A percentile compares a stretch with the other conserved stretches of the same genome.
phyloP scores from a whole-genome alignment of 2,113 vertebrate species.

The Chrysochloris asiatica region DNA sequence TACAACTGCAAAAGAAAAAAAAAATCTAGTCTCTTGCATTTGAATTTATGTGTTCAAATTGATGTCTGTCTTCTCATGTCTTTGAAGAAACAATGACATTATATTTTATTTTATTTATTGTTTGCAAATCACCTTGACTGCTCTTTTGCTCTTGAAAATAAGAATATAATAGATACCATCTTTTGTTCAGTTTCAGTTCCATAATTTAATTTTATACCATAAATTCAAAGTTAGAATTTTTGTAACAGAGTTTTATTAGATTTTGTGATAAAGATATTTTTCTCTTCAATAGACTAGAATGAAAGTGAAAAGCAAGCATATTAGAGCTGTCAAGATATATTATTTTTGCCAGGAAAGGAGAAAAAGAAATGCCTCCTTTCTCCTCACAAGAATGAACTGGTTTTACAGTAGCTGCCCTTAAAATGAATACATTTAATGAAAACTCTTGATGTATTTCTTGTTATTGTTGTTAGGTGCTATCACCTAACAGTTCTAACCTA shows the following conservation, averaged over 20 bases:
- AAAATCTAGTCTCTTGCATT: background rate
- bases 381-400: background rate
- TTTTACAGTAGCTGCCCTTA: conserved; percentile 6
- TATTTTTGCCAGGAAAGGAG: conserved; percentile 42
- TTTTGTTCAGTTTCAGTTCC: conserved; percentile 38
- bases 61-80: background rate
- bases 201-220: conserved; percentile 63
- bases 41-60: conserved; percentile 40
- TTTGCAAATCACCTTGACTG: conserved; percentile 44
- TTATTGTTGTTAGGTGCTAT: background rate
- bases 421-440: conserved; percentile 56
- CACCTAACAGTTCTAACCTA: background rate
- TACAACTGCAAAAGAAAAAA: background rate
- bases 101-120: background rate
- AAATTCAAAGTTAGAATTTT: conserved; percentile 46
- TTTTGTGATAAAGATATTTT: conserved; percentile 50
- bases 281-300: conserved; percentile 32
- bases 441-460: background rate
- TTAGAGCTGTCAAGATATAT: conserved; percentile 48
- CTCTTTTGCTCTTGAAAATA: conserved; percentile 39
- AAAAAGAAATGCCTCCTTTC: background rate
- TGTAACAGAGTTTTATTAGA: conserved; percentile 53
- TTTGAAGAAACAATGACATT: conserved; percentile 40
- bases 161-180: conserved; percentile 9
- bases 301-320: conserved; percentile 26